Base-by-base conservation (phyloP, 1,140 invertebrate genomes). In the Rhynchophorus ferrugineus region DNA sequence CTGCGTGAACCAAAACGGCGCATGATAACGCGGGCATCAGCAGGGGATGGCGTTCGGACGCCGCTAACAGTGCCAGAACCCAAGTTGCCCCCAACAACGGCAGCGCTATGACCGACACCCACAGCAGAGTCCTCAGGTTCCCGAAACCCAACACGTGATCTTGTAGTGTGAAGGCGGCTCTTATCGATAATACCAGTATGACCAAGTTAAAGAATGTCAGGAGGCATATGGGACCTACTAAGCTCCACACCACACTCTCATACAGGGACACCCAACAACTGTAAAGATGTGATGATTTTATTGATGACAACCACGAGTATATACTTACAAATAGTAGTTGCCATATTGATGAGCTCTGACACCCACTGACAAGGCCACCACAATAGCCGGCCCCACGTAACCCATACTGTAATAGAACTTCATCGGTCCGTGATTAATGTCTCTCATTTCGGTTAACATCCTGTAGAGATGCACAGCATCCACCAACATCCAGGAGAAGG, bases 231-330 rank as follows among this genome's bases (percentile, higher is more conserved):
- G 91, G 91, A 6, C 87, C 87, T 57, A 95, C 87, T 46, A 95
- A 75, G 70, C 89, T 86, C 91, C 91, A 95, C 5, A 94, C 84
- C 8, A 93, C 85, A 17, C 84, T 84, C 67, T 95, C 90, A 66
- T 94, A 91, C 7, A 93, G 81, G 1, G 88, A 91, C n/a, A 96
- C 74, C 92, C 92, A 96, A 67, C 92, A 96, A 66, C 91, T 94
- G 39, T 38, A 60, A 62, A 21, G 20, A 18, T 43, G 11, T 17
- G 29, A 24, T 41, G 18, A 18, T 33, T 33, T 1, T 17, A n/a
- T n/a, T n/a, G 14, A 43, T 14, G 19, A 18, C n/a, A 24, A 9
- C 13, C 21, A 11, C 6, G 3, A 19, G 20, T 36, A n/a, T n/a
- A n/a, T 5, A 84, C 88, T 84, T 75, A 94, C 90, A 95, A 95